phyloP scores from a whole-genome alignment of 2,113 vertebrate species.

The human (Homo sapiens) region GRCh38 chr4:57877001-57877500 shows the following conservation, averaged over 20 bases:
- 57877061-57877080: neutral
- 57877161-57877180: neutral
- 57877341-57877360: neutral
- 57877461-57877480: neutral
- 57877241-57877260: neutral
- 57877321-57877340: neutral
- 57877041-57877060: neutral
- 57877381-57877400: neutral
- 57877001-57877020: accelerated
- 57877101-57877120: neutral
- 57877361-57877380: neutral
- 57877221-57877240: neutral
- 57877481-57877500: neutral
- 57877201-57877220: neutral
- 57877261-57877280: neutral
- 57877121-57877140: too few species aligned
- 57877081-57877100: neutral
- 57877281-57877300: neutral
- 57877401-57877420: neutral
- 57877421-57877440: neutral
- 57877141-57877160: neutral
- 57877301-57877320: neutral
- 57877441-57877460: neutral
- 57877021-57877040: neutral
- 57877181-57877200: neutral